Evolutionary conservation across 2,113 vertebrate species (phyloP).

Genomic region (Calidris pygmaea): DNA sequence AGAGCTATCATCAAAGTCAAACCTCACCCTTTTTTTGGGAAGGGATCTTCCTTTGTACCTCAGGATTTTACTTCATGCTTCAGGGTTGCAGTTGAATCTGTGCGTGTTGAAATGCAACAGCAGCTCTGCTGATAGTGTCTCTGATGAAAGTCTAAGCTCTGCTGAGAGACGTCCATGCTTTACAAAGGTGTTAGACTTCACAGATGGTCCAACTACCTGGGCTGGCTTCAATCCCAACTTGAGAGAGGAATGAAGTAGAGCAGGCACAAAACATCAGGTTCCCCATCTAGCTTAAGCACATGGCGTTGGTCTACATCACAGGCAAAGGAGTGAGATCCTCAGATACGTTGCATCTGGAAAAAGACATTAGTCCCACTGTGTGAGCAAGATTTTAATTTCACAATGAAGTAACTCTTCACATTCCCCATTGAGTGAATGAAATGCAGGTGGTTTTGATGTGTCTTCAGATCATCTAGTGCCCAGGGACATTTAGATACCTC

Average conservation of each 20-base stretch:
- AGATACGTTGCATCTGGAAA: neutral
- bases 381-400: neutral
- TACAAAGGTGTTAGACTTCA: neutral
- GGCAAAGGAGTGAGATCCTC: neutral
- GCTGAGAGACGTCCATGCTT: accelerated
- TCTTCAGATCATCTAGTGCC: neutral
- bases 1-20: neutral
- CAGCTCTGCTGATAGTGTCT: neutral
- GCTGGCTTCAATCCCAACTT: neutral
- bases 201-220: neutral
- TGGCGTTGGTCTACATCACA: neutral
- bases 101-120: neutral
- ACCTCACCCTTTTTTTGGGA: neutral
- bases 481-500: neutral
- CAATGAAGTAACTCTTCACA: neutral
- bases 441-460: neutral
- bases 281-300: neutral
- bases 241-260: neutral
- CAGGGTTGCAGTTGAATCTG: neutral
- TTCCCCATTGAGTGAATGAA: neutral
- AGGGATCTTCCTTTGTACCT: neutral
- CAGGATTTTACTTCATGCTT: neutral
- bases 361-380: neutral
- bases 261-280: neutral
- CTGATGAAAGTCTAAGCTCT: neutral